Evolutionary conservation across 1,140 invertebrate genomes (phyloP).

Genomic region (Eubasilissa regina): DNA sequence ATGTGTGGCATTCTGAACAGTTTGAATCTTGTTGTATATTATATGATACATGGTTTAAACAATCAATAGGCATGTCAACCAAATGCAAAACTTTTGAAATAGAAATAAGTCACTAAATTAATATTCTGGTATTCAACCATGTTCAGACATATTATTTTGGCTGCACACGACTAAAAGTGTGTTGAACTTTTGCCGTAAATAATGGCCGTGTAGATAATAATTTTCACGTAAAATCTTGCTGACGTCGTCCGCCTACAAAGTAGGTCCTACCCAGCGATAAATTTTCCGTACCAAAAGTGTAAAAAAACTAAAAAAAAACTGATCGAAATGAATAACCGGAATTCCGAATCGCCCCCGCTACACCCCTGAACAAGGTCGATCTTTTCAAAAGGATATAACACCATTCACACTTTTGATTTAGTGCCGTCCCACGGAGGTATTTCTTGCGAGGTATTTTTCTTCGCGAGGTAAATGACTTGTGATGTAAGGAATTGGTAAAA

Average conservation of each 20-base stretch:
- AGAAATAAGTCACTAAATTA: too few species aligned
- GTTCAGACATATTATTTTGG: too few species aligned
- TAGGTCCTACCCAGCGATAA: constrained; percentile 5
- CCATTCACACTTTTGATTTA: constrained; percentile 39
- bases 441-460: constrained; percentile 8
- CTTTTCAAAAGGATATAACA: constrained; percentile 31
- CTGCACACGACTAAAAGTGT: not conserved
- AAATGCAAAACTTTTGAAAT: too few species aligned
- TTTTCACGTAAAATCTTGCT: constrained; percentile 38
- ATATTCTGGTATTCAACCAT: too few species aligned
- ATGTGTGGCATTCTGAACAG: too few species aligned
- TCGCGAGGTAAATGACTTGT: constrained; percentile 15
- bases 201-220: constrained; percentile 29
- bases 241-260: constrained; percentile 33
- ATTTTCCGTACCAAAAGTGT: constrained; percentile 13
- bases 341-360: constrained; percentile 19
- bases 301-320: constrained; percentile 22
- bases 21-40: too few species aligned
- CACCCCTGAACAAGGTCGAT: constrained; percentile 29
- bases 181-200: constrained; percentile 11
- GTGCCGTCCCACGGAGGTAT: constrained; percentile 12
- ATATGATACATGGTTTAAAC: too few species aligned
- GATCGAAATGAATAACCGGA: constrained; percentile 39
- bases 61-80: too few species aligned
- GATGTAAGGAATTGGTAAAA: constrained; percentile 10